Conservation (phyloP, 2,888 invertebrate genomes). For the Mesodorylaimus sp. region DNA sequence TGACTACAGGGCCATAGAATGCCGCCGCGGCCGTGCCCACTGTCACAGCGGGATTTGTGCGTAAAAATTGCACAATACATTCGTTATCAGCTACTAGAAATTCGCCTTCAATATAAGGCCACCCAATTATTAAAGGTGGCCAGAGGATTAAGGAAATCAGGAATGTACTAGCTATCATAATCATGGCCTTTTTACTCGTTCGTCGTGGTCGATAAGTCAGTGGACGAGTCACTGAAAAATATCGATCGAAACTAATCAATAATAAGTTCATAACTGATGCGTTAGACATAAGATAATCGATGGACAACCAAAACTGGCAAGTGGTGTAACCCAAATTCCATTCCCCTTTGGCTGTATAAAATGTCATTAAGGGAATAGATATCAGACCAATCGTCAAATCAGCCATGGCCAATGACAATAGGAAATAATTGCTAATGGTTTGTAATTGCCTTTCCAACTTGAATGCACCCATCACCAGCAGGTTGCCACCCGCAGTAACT, state of each 20-base stretch:
- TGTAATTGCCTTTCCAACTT: slow-evolving; percentile 95
- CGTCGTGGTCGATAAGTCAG: slow-evolving; percentile 84
- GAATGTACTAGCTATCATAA: slow-evolving; percentile 89
- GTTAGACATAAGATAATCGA: slow-evolving; percentile 93
- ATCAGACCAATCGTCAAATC: slow-evolving; percentile 87
- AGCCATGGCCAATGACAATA: slow-evolving; percentile 77
- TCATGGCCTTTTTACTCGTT: slow-evolving; percentile 70
- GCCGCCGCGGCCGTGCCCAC: slow-evolving; percentile 90
- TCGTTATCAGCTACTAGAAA: slow-evolving; percentile 71
- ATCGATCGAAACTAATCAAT: slow-evolving; percentile 81
- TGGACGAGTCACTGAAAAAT: slow-evolving; percentile 76
- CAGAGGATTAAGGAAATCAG: slow-evolving; percentile 76
- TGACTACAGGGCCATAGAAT: slow-evolving; percentile 88
- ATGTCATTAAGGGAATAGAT: slow-evolving; percentile 91
- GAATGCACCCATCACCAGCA: slow-evolving; percentile 90
- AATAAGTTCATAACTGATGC: slow-evolving; percentile 91
- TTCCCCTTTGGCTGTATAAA: slow-evolving; percentile 73
- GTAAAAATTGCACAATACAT: slow-evolving; percentile 97
- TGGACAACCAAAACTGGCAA: slow-evolving; percentile 81
- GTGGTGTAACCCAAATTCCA: slow-evolving; percentile 67
- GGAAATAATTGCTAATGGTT: slow-evolving; percentile 93
- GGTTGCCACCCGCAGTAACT: slow-evolving; percentile 23
- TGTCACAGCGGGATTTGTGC: slow-evolving; percentile 90
- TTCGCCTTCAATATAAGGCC: slow-evolving; percentile 81
- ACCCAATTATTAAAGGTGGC: slow-evolving; percentile 99